These are phyloP conservation scores for Nomada lathburiana DNA, from an alignment of 2,888 invertebrate species.

Conservation along the genomic window DNA sequence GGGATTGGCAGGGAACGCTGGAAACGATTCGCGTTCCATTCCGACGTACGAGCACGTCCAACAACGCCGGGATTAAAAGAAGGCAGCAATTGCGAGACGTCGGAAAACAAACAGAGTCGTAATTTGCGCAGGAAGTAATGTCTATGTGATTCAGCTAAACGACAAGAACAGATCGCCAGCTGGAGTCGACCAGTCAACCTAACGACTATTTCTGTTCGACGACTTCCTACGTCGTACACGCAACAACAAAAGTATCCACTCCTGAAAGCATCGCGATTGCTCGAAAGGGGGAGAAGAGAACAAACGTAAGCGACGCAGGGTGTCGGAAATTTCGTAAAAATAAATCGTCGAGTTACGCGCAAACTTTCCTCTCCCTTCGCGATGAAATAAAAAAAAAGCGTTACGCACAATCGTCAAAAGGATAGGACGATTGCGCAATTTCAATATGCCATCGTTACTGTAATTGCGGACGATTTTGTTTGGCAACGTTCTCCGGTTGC, in stretches of 20 bases:
- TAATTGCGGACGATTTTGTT: conserved; percentile 11
- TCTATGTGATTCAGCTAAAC: conserved; percentile 9
- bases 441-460: neutral
- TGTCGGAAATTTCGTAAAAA: neutral
- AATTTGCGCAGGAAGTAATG: conserved; percentile 3
- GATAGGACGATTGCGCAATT: neutral
- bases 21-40: too few relatives aligned
- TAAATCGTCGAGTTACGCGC: neutral
- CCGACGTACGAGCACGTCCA: too few relatives aligned
- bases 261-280: too few relatives aligned
- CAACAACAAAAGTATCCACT: too few relatives aligned
- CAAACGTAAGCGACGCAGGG: too few relatives aligned
- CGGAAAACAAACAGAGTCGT: neutral
- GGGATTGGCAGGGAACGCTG: too few relatives aligned
- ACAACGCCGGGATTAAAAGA: neutral
- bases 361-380: neutral
- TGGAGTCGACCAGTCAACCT: neutral
- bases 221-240: accelerated
- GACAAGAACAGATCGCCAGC: neutral
- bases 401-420: neutral
- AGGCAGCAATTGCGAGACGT: conserved; percentile 4
- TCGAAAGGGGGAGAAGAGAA: too few relatives aligned
- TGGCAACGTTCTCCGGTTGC: neutral
- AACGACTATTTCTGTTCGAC: too few relatives aligned
- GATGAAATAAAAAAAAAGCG: neutral